phyloP scores from a whole-genome alignment of 2,113 vertebrate genomes.

The Hucho hucho region DNA sequence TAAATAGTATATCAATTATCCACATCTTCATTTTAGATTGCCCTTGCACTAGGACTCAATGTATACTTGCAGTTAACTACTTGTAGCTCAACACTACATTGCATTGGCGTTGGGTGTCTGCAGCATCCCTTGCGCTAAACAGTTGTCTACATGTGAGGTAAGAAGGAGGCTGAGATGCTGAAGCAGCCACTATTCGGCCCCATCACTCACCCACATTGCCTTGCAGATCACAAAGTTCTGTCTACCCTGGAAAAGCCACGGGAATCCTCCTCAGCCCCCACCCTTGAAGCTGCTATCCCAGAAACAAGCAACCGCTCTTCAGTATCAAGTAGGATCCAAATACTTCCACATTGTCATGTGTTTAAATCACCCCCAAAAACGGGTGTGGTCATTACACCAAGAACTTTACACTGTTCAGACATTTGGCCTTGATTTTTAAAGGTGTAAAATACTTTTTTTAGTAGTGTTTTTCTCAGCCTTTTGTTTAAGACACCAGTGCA shows the following conservation, averaged over 20 bases:
- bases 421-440: not conserved
- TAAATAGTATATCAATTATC: too few relatives aligned
- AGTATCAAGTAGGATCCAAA: slow-evolving; percentile 85
- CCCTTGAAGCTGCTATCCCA: slow-evolving; percentile 87
- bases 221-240: slow-evolving; percentile 89
- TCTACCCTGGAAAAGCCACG: slow-evolving; percentile 92
- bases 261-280: slow-evolving; percentile 93
- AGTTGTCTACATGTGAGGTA: slow-evolving; percentile 1
- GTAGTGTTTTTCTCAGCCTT: not conserved
- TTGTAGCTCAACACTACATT: not conserved
- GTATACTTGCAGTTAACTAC: too few relatives aligned
- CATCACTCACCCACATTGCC: slow-evolving; percentile 55
- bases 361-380: not conserved
- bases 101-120: not conserved
- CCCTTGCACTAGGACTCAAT: too few relatives aligned
- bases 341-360: slow-evolving; percentile 10
- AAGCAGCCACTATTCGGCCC: slow-evolving; percentile 30
- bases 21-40: too few relatives aligned
- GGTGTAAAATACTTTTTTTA: not conserved
- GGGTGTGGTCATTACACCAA: slow-evolving; percentile 8
- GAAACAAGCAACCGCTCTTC: slow-evolving; percentile 94
- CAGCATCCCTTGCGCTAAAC: not conserved
- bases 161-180: slow-evolving; percentile 15
- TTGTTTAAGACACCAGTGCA: not conserved
- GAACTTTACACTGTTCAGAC: not conserved